phyloP scores from a whole-genome alignment of 2,797 vertebrate genomes.

The Eulemur albifrons region DNA sequence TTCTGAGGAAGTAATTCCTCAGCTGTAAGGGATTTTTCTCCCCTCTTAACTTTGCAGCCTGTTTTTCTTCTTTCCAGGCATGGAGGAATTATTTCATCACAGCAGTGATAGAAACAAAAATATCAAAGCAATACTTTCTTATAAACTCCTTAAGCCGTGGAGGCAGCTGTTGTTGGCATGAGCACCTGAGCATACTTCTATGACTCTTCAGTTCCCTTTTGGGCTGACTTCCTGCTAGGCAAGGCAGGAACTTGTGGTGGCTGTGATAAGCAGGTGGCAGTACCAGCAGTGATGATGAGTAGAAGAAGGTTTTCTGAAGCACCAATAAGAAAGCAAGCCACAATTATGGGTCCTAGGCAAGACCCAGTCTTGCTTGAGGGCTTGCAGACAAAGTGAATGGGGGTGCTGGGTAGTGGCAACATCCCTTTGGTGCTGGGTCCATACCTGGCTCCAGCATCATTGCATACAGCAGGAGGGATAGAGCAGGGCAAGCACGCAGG shows the following conservation, averaged over 20 bases:
- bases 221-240: not conserved
- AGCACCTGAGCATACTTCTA: not conserved
- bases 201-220: not conserved
- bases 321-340: not conserved
- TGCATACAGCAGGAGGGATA: not conserved
- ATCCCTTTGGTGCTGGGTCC: not conserved
- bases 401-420: not conserved
- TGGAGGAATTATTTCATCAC: constrained; percentile 30
- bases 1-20: not conserved
- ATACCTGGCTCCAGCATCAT: not conserved
- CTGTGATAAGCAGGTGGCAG: not conserved
- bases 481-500: not conserved
- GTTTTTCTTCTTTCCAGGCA: not conserved
- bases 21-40: not conserved
- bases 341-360: not conserved
- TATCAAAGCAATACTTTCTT: constrained; percentile 15
- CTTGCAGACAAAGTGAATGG: not conserved
- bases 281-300: not conserved
- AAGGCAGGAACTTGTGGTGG: not conserved
- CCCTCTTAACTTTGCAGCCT: not conserved
- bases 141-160: not conserved
- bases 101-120: not conserved
- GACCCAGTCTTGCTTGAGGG: not conserved
- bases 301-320: constrained; percentile 12
- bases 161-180: not conserved